These are phyloP conservation scores for Nilaparvata lugens DNA, from an alignment of 1,140 invertebrate species.

Conservation along the genomic window DNA sequence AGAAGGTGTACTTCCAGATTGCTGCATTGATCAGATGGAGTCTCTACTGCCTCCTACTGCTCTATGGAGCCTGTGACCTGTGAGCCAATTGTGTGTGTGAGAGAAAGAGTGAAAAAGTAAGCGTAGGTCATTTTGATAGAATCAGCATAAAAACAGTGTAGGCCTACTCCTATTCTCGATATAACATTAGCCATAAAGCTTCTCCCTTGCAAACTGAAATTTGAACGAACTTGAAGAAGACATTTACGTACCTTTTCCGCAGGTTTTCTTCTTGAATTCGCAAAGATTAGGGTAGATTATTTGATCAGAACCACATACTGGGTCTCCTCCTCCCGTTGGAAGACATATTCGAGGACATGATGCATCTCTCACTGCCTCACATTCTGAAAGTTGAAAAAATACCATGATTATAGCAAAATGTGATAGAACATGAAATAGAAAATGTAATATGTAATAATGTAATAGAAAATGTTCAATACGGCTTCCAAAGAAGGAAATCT, in stretches of 20 bases:
- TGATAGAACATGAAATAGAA: too few relatives aligned
- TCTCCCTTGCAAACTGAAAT: not conserved
- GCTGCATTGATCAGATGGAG: not conserved
- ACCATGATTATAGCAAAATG: too few relatives aligned
- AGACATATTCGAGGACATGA: conserved; percentile 70
- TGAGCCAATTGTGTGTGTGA: not conserved
- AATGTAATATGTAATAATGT: too few relatives aligned
- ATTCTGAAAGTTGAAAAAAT: too few relatives aligned
- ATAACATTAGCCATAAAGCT: not conserved
- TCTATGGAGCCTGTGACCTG: not conserved
- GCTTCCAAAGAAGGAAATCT: too few relatives aligned
- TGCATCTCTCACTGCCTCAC: conserved; percentile 46
- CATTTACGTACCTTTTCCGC: conserved; percentile 60
- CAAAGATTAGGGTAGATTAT: conserved; percentile 82
- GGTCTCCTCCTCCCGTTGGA: conserved; percentile 57
- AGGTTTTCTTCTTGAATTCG: conserved; percentile 86
- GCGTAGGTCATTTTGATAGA: too few relatives aligned
- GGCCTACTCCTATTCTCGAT: not conserved
- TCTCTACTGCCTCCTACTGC: not conserved
- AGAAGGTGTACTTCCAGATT: too few relatives aligned
- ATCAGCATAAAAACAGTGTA: too few relatives aligned
- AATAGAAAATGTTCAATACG: too few relatives aligned
- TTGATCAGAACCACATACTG: conserved; percentile 80
- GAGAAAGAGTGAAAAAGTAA: not conserved
- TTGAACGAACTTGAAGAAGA: not conserved